Evolutionary conservation across 2,113 vertebrate genomes (phyloP).

Genomic region (Oostethus manadensis): DNA sequence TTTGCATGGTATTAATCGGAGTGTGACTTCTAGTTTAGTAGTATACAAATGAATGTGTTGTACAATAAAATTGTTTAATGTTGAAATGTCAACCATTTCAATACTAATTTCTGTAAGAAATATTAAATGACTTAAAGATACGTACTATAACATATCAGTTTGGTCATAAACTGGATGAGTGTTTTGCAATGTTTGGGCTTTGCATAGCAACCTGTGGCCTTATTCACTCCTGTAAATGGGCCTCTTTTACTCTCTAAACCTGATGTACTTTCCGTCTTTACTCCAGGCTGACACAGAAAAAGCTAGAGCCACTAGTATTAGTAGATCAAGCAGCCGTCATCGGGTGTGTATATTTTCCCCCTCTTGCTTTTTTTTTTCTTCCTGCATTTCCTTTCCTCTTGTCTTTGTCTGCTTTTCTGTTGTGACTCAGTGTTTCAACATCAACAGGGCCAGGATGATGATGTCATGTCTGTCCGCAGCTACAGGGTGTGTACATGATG

Average conservation of each 20-base stretch:
- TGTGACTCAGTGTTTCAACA: constrained; percentile 53
- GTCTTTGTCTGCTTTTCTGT: constrained; percentile 36
- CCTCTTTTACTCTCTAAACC: constrained; percentile 40
- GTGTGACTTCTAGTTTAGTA: constrained; percentile 1
- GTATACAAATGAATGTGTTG: too few relatives aligned
- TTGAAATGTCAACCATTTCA: background rate
- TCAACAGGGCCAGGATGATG: constrained; percentile 71
- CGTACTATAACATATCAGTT: constrained; percentile 9
- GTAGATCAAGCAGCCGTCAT: constrained; percentile 71
- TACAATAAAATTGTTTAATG: background rate
- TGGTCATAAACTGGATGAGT: constrained; percentile 28
- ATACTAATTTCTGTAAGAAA: background rate
- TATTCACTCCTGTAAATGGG: constrained; percentile 7
- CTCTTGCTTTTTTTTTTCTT: constrained; percentile 28
- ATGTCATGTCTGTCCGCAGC: constrained; percentile 66
- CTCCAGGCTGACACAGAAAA: constrained; percentile 89
- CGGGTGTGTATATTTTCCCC: constrained; percentile 81
- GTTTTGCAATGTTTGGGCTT: constrained; percentile 37
- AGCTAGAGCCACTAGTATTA: constrained; percentile 76
- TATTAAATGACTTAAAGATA: background rate
- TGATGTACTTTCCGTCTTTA: constrained; percentile 63
- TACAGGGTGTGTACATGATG: constrained; percentile 75
- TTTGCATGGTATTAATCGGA: constrained; percentile 33
- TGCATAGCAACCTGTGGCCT: constrained; percentile 28
- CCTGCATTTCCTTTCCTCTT: constrained; percentile 30